Evolutionary conservation across 2,888 invertebrate genomes (phyloP), one percentile per base, ranked within the genome.

Genomic region (Stenoptilia bipunctidactyla): DNA sequence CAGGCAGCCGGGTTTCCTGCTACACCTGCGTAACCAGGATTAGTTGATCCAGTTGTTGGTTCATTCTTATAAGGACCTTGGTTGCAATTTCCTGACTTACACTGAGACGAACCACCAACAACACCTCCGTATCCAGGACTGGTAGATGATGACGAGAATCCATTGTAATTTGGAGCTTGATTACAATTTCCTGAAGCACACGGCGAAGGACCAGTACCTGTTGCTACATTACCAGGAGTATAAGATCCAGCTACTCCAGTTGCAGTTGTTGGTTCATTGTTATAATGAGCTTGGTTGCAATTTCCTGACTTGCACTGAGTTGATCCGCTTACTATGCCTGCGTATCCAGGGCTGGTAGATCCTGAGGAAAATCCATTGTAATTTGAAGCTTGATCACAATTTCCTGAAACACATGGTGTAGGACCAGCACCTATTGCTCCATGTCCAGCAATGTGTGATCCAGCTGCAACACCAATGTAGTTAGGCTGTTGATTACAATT

Each of bases 381-480:
- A 30, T 12, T 12, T 10, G 4, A n/a, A 27, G 45, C 37, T 40
- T 42, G 15, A 38, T 20, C 25, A 37, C 37, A 37, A 25, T 37
- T 37, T 25, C 37, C 37, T 13, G 37, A 13, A 12, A 25, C 42
- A 2, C 43, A 42, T 36, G 46, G 27, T 37, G 40, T 39, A 33
- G 39, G 39, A 13, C 42, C 41, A 15, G 69, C 71, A 6, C 62
- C 15, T 38, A 64, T 54, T 15, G 61, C 70, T 41, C 68, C 69
- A 43, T 71, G 10, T 4, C 10, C 30, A 6, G 30, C 6, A 6
- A 6, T 10, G 13, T 4, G 6, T 3, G 10, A 12, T 30, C n/a
- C 30, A 10, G n/a, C 30, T 30, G 30, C 4, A 8, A 30, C 13
- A 3, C n/a, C 30, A 43, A 14, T 38, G 34, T 15, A 39, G 37